These are phyloP conservation scores for Ceyx melanurus DNA, from an alignment of 2,113 vertebrate species.

Conservation along the genomic window DNA sequence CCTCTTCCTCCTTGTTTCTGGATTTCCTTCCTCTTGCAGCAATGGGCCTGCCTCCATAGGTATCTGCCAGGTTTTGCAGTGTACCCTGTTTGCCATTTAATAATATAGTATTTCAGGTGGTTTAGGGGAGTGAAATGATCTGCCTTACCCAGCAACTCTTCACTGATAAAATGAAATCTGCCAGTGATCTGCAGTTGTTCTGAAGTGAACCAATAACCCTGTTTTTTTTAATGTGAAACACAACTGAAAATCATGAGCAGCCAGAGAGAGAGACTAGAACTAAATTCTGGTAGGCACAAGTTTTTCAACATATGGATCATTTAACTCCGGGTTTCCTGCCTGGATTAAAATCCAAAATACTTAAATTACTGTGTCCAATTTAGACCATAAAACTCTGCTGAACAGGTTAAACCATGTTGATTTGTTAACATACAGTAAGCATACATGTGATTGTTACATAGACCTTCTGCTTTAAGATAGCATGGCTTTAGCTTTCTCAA, in stretches of 20 bases:
- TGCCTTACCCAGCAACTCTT: constrained; percentile 48
- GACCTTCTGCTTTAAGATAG: background rate
- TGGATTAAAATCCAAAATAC: background rate
- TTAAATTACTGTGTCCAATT: background rate
- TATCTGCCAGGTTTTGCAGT: constrained; percentile 88
- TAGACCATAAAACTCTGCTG: background rate
- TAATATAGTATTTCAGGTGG: constrained; percentile 84
- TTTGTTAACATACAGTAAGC: background rate
- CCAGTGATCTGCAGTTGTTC: background rate
- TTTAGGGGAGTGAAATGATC: constrained; percentile 44
- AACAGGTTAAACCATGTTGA: background rate
- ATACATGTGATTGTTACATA: background rate
- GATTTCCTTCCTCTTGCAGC: constrained; percentile 88
- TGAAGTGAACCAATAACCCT: background rate
- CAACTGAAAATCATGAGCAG: background rate
- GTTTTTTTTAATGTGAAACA: background rate
- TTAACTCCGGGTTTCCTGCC: background rate
- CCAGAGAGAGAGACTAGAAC: background rate
- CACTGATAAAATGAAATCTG: constrained; percentile 23
- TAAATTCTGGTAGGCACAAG: background rate
- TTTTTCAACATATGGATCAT: background rate
- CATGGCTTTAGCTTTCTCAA: background rate
- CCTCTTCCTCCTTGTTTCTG: constrained; percentile 98
- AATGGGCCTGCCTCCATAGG: constrained; percentile 88
- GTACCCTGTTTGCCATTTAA: constrained; percentile 95